These are phyloP conservation scores for Tetragnatha montana DNA, from an alignment of 2,888 invertebrate species.

Conservation along the genomic window DNA sequence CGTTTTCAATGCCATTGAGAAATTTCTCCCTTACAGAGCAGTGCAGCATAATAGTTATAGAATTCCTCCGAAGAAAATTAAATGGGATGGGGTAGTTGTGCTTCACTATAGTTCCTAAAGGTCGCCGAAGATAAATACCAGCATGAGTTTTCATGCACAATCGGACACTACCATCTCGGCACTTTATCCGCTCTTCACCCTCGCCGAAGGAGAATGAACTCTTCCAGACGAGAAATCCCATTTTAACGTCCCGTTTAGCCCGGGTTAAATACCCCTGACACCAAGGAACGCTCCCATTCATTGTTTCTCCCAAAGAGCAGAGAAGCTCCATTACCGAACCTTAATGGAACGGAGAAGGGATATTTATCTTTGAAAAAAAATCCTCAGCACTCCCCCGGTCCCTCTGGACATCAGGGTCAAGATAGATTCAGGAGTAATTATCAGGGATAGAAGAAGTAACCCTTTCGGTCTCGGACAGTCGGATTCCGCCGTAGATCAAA, in stretches of 20 bases:
- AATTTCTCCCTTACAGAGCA: no score
- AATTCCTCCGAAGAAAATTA: no score
- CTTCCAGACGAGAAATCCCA: not conserved
- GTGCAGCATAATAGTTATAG: no score
- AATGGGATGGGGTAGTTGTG: no score
- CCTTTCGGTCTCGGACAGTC: slow-evolving; percentile 51
- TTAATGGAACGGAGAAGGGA: slow-evolving; percentile 18
- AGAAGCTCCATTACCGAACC: slow-evolving; percentile 20
- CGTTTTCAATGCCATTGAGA: no score
- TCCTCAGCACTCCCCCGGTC: slow-evolving; percentile 29
- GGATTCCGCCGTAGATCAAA: slow-evolving; percentile 66
- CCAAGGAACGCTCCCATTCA: not conserved
- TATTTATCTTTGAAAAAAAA: slow-evolving; percentile 29
- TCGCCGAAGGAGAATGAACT: not conserved
- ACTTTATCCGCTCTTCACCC: no score
- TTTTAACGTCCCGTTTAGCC: not conserved
- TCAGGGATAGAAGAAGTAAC: slow-evolving; percentile 37
- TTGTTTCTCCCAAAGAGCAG: slow-evolving; percentile 2
- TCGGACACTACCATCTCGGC: no score
- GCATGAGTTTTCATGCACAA: no score
- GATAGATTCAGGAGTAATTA: slow-evolving; percentile 51
- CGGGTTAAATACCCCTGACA: not conserved
- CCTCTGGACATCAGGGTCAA: slow-evolving; percentile 22
- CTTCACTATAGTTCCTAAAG: no score
- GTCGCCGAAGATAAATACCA: no score